phyloP scores from a whole-genome alignment of 2,113 vertebrate genomes.

The Atlantisia rogersi region DNA sequence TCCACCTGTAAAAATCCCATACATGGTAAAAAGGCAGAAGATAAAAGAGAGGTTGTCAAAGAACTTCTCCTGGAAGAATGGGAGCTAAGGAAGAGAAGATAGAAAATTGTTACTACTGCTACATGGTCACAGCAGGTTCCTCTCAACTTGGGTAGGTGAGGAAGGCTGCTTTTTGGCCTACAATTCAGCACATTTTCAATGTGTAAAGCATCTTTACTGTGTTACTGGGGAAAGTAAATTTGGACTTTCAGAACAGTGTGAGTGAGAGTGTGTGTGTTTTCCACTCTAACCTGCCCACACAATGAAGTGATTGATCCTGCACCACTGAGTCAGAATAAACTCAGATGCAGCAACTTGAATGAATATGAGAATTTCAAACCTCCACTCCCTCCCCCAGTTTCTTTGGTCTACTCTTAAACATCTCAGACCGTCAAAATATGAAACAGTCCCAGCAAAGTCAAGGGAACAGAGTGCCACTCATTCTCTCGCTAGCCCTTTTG shows the following conservation, averaged over 20 bases:
- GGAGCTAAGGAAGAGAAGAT: not conserved
- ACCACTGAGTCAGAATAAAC: not conserved
- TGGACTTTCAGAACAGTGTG: not conserved
- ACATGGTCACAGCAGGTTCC: not conserved
- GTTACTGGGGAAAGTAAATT: not conserved
- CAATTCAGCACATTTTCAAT: not conserved
- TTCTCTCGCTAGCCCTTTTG: not conserved
- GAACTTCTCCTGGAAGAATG: not conserved
- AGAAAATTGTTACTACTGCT: not conserved
- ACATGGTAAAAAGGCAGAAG: not conserved
- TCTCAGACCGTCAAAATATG: not conserved
- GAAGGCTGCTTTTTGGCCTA: not conserved
- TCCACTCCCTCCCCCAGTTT: not conserved
- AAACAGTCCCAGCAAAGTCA: not conserved
- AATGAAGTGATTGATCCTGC: fast-evolving
- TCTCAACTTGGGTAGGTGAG: not conserved
- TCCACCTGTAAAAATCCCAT: not conserved
- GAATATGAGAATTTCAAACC: not conserved
- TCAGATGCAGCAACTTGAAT: not conserved
- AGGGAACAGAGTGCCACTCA: not conserved
- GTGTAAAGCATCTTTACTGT: not conserved
- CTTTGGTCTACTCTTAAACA: not conserved
- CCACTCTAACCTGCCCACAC: not conserved
- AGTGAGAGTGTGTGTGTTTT: not conserved
- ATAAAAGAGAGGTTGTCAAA: not conserved